Conservation (phyloP, 2,113 vertebrate species). For the Pleuronectes platessa region DNA sequence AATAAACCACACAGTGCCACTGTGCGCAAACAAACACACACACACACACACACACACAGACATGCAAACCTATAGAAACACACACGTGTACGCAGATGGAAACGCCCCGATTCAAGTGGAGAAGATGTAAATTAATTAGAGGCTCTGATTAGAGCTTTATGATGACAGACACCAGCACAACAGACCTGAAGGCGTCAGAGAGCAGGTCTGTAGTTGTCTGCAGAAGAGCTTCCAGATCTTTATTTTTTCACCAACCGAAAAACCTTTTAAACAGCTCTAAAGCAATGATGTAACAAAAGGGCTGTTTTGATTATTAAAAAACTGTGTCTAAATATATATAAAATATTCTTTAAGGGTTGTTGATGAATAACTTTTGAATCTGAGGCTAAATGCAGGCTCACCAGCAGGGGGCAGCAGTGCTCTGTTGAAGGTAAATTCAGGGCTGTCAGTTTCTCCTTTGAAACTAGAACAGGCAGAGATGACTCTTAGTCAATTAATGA, state of each 20-base stretch:
- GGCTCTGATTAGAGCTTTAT: too few relatives aligned
- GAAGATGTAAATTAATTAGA: too few relatives aligned
- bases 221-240: too few relatives aligned
- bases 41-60: neutral
- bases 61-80: neutral
- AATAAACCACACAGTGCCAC: neutral
- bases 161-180: too few relatives aligned
- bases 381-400: neutral
- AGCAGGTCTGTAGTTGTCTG: too few relatives aligned
- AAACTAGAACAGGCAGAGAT: too few relatives aligned
- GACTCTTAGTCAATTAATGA: too few relatives aligned
- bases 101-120: neutral
- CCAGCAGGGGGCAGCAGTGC: constrained; percentile 68
- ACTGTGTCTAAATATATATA: neutral
- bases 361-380: neutral
- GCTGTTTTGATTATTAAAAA: neutral
- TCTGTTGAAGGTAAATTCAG: neutral
- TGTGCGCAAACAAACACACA: neutral
- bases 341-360: neutral
- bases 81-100: neutral
- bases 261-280: too few relatives aligned
- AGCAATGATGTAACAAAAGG: too few relatives aligned
- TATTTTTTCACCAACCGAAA: too few relatives aligned
- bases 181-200: too few relatives aligned
- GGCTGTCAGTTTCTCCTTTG: too few relatives aligned